Base-by-base conservation (phyloP, 1,140 invertebrate species). In the Andrena cerasifolii region DNA sequence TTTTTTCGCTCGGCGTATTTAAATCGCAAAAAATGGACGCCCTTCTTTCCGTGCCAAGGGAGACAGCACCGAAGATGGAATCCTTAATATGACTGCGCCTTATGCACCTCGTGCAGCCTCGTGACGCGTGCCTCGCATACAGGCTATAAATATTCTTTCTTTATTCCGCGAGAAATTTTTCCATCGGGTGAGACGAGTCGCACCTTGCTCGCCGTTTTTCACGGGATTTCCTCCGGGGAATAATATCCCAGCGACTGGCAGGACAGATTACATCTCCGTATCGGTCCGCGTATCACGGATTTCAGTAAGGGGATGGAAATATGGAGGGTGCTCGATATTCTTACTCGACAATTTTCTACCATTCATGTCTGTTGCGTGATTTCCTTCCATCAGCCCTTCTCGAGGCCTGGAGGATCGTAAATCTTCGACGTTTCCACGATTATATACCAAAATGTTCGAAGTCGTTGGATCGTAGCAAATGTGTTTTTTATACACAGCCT, bases 61-160 rank as follows among this genome's bases (percentile, higher is more conserved):
- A 43, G 21, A n/a, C 49, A 24, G 31, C 59, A 33, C 36, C 14
- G 58, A 53, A 62, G 58, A 53, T n/a, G n/a, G 18, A 28, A 43
- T 65, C 10, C 24, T 63, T 21, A 14, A 26, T n/a, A 7, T 43
- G 10, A 40, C 33, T n/a, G 58, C 26, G 18, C 43, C 28, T 74
- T 40, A 40, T 10, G 26, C 58, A 24, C 4, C 43, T 28, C 31
- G 16, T n/a, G 40, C 45, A 14, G 5, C 10, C 47, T 7, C 16
- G 0, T 72, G 8, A 59, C 18, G 56, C 56, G 31, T 36, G 33
- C 18, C 3, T 36, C n/a, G 31, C 16, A 10, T 33, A 40, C 7
- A 12, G 18, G n/a, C 16, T 59, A 59, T 61, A 72, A 61, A 61
- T n/a, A 49, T 33, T n/a, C n/a, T n/a, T 31, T 47, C 54, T 59